Evolutionary conservation across 2,797 vertebrate species (phyloP), one percentile per base, ranked within the genome.

Genomic region (Pteropus rufus): DNA sequence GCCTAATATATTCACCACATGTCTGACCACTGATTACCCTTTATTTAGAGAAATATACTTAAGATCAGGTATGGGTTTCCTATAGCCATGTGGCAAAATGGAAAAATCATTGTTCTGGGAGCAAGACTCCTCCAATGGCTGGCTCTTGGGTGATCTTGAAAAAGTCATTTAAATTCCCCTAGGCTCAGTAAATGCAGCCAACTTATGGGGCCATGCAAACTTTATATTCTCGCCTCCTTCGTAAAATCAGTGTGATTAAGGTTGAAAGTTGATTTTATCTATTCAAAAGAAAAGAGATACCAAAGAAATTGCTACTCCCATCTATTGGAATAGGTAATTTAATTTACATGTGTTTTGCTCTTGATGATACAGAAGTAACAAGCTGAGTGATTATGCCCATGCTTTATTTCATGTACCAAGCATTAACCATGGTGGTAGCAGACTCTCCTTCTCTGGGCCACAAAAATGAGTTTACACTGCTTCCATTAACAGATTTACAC

Each of bases 21-120:
- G 60, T 89, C 79, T 97, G 85, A 82, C 56, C 52, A 94, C 44
- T 91, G 90, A 89, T 94, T 96, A 81, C 70, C 26, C 70, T 92
- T 93, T 96, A 93, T 85, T 92, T 62, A 93, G 67, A 91, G 56
- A 93, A 97, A 89, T 93, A 95, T 65, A 73, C 41, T 91, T 36
- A 14, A 83, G 21, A 96, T 88, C 54, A 93, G 62, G 65, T 87
- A 95, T 56, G 39, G 5, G 26, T 91, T 97, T 93, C 49, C 54
- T 83, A 62, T 0, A 87, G 19, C 3, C 41, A 44, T 92, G 73
- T 72, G 69, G 39, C 58, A 97, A 95, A 84, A 92, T 21, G 18
- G 64, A 91, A 94, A 81, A 95, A 92, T 82, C 31, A 89, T 54
- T 89, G 46, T 67, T 93, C 81, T 69, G 64, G 72, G 73, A 96